phyloP scores from a whole-genome alignment of 2,888 invertebrate species.

The Drosophila paracracens region DNA sequence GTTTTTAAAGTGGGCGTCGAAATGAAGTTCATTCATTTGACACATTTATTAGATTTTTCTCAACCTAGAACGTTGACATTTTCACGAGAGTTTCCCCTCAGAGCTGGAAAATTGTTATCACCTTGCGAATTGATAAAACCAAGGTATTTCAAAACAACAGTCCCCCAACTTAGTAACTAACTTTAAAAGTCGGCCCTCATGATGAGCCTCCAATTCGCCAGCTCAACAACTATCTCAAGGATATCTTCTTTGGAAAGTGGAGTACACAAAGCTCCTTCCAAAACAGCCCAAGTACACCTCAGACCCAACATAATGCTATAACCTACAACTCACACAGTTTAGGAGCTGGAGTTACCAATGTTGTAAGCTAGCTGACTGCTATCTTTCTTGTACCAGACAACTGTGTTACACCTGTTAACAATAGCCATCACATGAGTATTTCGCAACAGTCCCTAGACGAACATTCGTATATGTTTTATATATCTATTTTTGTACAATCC shows the following conservation, averaged over 20 bases:
- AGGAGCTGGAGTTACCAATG: background rate
- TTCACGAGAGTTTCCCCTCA: background rate
- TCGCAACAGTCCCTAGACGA: too few species aligned
- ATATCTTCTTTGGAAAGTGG: background rate
- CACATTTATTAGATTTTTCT: background rate
- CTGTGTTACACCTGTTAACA: too few species aligned
- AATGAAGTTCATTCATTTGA: background rate
- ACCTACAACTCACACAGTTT: background rate
- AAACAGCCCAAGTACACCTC: background rate
- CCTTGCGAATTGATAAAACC: background rate
- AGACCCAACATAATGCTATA: background rate
- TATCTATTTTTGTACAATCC: too few species aligned
- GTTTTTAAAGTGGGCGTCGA: background rate
- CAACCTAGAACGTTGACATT: background rate
- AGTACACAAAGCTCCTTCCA: background rate
- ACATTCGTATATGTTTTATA: too few species aligned
- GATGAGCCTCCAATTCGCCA: too few species aligned
- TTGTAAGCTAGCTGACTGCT: background rate
- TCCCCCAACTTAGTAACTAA: background rate
- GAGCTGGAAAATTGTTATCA: background rate
- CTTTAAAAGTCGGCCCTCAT: background rate
- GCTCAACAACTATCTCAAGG: background rate
- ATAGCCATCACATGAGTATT: too few species aligned
- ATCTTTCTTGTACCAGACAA: too few species aligned
- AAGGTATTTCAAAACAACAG: background rate